A percentile compares a stretch with the other conserved stretches of the same genome.
phyloP scores from a whole-genome alignment of 1,140 invertebrate species.

The Rhopalosiphum maidis region DNA sequence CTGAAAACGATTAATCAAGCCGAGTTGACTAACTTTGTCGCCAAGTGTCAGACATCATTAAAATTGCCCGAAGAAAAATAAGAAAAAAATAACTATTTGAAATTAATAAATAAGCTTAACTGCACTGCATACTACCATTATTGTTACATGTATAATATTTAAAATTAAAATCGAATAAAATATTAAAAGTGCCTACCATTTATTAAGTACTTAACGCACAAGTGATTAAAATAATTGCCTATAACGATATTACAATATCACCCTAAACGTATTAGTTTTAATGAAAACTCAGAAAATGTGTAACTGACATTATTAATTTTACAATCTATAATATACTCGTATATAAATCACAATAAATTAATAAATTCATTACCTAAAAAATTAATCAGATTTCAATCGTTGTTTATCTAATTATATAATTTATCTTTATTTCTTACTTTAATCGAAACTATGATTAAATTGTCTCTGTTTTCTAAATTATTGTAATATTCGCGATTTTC shows the following conservation, averaged over 20 bases:
- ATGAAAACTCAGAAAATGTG: not conserved
- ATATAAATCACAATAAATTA: not conserved
- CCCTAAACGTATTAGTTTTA: not conserved
- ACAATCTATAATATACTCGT: not conserved
- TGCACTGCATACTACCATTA: not conserved
- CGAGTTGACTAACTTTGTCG: not conserved
- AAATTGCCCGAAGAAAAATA: not conserved
- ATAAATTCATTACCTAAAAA: no score
- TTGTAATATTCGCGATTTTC: not conserved
- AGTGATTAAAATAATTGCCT: no score
- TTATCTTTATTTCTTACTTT: not conserved
- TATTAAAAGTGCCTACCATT: not conserved
- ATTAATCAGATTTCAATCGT: no score
- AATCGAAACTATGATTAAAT: not conserved
- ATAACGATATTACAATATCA: no score
- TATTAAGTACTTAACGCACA: not conserved
- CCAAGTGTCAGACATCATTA: slow-evolving; percentile 16
- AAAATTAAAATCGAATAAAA: not conserved
- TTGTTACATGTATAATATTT: not conserved
- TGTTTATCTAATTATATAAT: no score
- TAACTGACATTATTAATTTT: not conserved
- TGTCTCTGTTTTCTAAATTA: not conserved
- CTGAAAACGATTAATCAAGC: slow-evolving; percentile 31
- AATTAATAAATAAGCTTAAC: not conserved
- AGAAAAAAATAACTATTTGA: not conserved